These are phyloP conservation scores for Stenurella melanura DNA, from an alignment of 2,888 invertebrate genomes.

Conservation along the genomic window DNA sequence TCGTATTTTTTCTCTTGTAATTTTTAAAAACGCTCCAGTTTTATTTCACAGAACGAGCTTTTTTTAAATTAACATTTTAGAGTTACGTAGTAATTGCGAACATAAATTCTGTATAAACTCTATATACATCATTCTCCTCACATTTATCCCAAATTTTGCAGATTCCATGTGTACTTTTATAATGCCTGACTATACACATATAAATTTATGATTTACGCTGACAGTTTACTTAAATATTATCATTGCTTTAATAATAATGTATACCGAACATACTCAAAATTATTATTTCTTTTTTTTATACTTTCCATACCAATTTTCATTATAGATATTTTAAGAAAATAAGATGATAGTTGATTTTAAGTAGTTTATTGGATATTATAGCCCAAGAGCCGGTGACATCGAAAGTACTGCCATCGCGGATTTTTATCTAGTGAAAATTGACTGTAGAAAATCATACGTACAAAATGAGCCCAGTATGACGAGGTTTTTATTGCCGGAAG, in stretches of 20 bases:
- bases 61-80: slow-evolving; percentile 66
- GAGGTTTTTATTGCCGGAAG: no score
- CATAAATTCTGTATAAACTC: slow-evolving; percentile 64
- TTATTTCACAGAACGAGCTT: slow-evolving; percentile 58
- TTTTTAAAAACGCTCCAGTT: slow-evolving; percentile 66
- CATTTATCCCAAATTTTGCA: slow-evolving; percentile 46
- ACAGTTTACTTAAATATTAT: slow-evolving; percentile 25
- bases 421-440: no score
- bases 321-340: no score
- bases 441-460: no score
- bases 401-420: no score
- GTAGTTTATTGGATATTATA: no score
- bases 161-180: slow-evolving; percentile 43
- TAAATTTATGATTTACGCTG: slow-evolving; percentile 24
- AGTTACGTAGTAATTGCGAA: slow-evolving; percentile 64
- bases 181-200: slow-evolving; percentile 19
- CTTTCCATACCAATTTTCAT: no score
- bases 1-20: slow-evolving; percentile 68
- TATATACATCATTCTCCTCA: slow-evolving; percentile 57
- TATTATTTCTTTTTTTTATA: no score
- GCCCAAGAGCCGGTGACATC: no score
- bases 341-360: no score
- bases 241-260: neutral
- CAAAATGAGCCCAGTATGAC: no score
- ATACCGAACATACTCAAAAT: neutral